Evolutionary conservation across 2,888 invertebrate species (phyloP).

Genomic region (Stegana nigrithorax): DNA sequence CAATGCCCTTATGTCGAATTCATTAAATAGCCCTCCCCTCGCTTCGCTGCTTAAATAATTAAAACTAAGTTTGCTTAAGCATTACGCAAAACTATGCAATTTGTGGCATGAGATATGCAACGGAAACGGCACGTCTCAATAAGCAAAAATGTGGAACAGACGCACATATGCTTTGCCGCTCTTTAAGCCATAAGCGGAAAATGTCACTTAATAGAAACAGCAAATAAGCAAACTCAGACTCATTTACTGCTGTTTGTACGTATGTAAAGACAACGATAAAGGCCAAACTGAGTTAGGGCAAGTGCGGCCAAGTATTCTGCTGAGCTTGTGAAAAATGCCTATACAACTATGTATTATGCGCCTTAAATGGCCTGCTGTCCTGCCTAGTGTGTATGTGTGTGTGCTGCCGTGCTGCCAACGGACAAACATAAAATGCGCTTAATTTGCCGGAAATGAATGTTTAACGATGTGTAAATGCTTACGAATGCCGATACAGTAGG

Average conservation of each 20-base stretch:
- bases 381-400: too few species aligned
- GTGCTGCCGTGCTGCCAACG: conserved; percentile 15
- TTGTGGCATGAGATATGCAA: too few species aligned
- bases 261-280: background rate
- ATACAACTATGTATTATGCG: conserved; percentile 11
- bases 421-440: conserved; percentile 53
- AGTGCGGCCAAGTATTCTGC: conserved; percentile 40
- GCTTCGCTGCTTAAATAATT: too few species aligned
- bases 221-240: background rate
- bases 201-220: background rate
- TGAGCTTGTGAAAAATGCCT: conserved; percentile 36
- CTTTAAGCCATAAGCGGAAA: background rate
- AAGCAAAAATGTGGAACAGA: too few species aligned
- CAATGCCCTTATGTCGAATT: too few species aligned
- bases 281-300: too few species aligned
- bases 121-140: too few species aligned
- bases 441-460: conserved; percentile 60
- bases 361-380: background rate
- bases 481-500: conserved; percentile 58
- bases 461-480: conserved; percentile 62
- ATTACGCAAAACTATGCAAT: too few species aligned
- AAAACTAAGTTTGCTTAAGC: too few species aligned
- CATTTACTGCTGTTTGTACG: too few species aligned
- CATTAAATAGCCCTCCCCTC: too few species aligned
- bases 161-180: too few species aligned